A percentile compares a stretch with the other conserved stretches of the same genome.
phyloP scores from a whole-genome alignment of 2,888 invertebrate species.

The Maniola hyperantus region DNA sequence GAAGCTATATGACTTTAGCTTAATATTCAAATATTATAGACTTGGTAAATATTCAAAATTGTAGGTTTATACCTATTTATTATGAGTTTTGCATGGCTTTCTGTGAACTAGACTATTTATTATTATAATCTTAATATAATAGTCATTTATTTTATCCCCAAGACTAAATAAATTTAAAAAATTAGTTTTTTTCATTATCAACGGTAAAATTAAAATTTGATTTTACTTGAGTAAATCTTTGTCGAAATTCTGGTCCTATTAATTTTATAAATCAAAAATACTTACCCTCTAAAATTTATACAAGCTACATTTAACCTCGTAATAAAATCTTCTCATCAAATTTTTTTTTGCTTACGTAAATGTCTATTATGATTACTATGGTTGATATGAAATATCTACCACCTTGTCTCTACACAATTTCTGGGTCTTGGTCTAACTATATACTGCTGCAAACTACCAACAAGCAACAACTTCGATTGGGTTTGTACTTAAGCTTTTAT shows the following conservation, averaged over 20 bases:
- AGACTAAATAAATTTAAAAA: too few species aligned
- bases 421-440: conserved; percentile 20
- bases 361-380: neutral
- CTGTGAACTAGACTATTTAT: too few species aligned
- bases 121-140: too few species aligned
- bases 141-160: too few species aligned
- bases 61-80: neutral
- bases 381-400: too few species aligned
- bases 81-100: neutral
- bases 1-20: too few species aligned
- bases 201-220: neutral
- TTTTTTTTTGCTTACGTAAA: neutral
- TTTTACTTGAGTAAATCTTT: neutral
- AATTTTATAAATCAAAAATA: neutral
- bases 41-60: neutral
- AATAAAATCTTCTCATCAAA: neutral
- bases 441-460: conserved; percentile 18
- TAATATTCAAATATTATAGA: too few species aligned
- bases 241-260: neutral
- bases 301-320: neutral
- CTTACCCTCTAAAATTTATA: neutral
- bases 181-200: too few species aligned
- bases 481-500: conserved; percentile 11
- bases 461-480: conserved; percentile 23
- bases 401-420: neutral